These are phyloP conservation scores for Cheilinus undulatus DNA, from an alignment of 2,113 vertebrate genomes.

Conservation along the genomic window DNA sequence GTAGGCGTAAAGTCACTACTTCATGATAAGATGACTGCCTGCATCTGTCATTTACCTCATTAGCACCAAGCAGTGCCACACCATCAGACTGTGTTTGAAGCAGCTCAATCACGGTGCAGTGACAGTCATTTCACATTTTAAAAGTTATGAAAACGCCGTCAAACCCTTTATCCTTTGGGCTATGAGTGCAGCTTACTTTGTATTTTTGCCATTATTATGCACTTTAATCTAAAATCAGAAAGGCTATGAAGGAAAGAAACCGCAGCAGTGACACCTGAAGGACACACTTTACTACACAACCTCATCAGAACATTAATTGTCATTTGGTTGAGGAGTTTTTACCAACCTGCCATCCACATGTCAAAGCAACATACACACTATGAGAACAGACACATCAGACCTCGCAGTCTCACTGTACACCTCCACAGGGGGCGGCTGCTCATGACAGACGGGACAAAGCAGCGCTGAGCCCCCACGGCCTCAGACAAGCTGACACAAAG, in stretches of 20 bases:
- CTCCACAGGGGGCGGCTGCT: conserved; percentile 42
- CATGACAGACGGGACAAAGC: conserved; percentile 56
- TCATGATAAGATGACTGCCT: background rate
- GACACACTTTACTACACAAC: no score
- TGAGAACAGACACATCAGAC: conserved; percentile 1
- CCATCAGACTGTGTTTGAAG: no score
- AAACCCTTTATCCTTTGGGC: no score
- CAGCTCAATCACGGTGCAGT: no score
- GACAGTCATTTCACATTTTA: no score
- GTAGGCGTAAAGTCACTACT: background rate
- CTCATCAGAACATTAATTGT: background rate
- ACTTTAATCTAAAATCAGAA: no score
- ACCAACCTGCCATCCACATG: background rate
- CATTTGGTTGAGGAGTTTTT: background rate
- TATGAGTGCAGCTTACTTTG: no score
- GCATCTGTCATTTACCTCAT: background rate
- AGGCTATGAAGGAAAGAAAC: no score
- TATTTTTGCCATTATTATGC: no score
- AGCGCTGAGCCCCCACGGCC: conserved; percentile 19
- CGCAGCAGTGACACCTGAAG: no score
- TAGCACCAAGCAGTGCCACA: no score
- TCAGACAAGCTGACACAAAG: conserved; percentile 55
- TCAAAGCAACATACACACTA: conserved; percentile 3
- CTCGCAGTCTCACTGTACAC: conserved; percentile 6
- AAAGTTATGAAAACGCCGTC: no score